Evolutionary conservation across 2,888 invertebrate species (phyloP).

Genomic region (Phyllotreta cruciferae): DNA sequence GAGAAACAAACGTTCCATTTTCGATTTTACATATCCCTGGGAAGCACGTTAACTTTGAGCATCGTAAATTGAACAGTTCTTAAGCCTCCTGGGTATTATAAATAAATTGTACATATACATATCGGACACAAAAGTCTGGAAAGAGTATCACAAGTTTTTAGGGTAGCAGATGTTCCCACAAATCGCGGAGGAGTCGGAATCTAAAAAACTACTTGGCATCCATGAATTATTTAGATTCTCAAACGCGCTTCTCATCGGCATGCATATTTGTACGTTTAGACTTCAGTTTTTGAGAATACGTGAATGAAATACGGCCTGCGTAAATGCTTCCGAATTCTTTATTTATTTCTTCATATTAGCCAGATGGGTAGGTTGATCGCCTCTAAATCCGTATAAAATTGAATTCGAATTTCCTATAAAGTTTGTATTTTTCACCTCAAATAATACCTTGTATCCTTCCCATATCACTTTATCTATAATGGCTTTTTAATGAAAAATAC

Average conservation of each 20-base stretch:
- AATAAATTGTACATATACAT: conserved; percentile 41
- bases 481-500: too few relatives aligned
- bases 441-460: too few relatives aligned
- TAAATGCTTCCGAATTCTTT: conserved; percentile 18
- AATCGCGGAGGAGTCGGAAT: conserved; percentile 20
- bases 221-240: conserved; percentile 21
- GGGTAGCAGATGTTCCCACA: conserved; percentile 17
- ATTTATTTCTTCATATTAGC: conserved; percentile 12
- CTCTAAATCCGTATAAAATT: too few relatives aligned
- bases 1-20: neutral
- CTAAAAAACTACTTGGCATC: conserved; percentile 19
- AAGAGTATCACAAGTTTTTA: conserved; percentile 20
- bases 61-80: conserved; percentile 17
- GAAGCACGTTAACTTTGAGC: conserved; percentile 10
- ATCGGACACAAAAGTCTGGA: conserved; percentile 34
- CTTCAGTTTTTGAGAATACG: conserved; percentile 15
- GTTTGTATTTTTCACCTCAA: too few relatives aligned
- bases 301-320: conserved; percentile 16
- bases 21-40: neutral
- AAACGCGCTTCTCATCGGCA: conserved; percentile 13
- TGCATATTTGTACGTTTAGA: conserved; percentile 19
- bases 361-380: conserved; percentile 2
- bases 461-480: too few relatives aligned
- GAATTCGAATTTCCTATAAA: too few relatives aligned
- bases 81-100: conserved; percentile 35